phyloP scores from a whole-genome alignment of 2,888 invertebrate genomes.

The Strigamia crassipes region DNA sequence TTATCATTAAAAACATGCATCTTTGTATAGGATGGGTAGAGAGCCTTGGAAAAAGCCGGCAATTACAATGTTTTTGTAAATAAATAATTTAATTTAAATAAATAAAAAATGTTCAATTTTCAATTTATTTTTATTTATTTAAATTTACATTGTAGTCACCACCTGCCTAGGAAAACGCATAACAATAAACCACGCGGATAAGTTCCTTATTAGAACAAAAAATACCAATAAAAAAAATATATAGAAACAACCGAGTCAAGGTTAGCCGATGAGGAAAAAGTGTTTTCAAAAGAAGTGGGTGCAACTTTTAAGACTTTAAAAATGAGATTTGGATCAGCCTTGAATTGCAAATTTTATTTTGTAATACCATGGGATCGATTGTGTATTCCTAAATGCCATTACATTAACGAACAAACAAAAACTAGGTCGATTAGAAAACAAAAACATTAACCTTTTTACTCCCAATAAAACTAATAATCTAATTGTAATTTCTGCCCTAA shows the following conservation, averaged over 20 bases:
- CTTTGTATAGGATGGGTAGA: background rate
- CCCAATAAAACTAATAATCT: background rate
- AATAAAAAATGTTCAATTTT: background rate
- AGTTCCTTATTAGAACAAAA: background rate
- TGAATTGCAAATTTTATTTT: background rate
- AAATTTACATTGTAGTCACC: too few relatives aligned
- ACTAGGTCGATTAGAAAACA: background rate
- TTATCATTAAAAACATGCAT: background rate
- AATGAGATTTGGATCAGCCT: conserved; percentile 15
- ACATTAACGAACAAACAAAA: background rate
- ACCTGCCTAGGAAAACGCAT: background rate
- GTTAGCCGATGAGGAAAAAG: background rate
- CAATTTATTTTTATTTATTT: background rate
- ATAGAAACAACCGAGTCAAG: conserved; percentile 13
- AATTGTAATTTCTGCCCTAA: background rate
- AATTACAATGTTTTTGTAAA: background rate
- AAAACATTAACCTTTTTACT: background rate
- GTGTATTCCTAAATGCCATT: background rate
- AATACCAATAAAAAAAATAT: background rate
- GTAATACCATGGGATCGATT: background rate
- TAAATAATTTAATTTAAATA: too few relatives aligned
- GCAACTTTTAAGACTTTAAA: background rate
- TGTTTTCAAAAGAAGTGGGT: background rate
- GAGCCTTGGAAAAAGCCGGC: background rate
- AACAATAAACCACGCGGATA: background rate